Percentiles rank a stretch among this genome's conserved stretches.
Conservation (phyloP, 2,113 vertebrate genomes). For the Thunnus thynnus region DNA sequence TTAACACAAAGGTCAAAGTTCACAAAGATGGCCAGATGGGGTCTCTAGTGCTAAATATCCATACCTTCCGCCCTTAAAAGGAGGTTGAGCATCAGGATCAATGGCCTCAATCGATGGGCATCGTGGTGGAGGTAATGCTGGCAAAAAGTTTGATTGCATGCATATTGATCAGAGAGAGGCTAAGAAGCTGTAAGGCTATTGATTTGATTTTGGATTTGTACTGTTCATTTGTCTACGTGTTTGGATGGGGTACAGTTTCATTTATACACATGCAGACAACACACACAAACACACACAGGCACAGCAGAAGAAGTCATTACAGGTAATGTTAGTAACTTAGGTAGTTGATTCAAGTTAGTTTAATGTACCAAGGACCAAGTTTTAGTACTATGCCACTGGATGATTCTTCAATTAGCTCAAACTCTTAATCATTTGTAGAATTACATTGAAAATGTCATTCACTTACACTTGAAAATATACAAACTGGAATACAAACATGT, state of each 20-base stretch:
- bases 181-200: slow-evolving; percentile 78
- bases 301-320: background rate
- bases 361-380: slow-evolving; percentile 4
- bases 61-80: slow-evolving; percentile 77
- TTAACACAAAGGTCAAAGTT: slow-evolving; percentile 79
- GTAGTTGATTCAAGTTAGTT: background rate
- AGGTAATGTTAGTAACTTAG: slow-evolving; percentile 1
- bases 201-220: slow-evolving; percentile 68
- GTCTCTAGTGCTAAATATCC: slow-evolving; percentile 73
- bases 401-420: too few species aligned
- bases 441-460: too few species aligned
- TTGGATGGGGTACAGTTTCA: slow-evolving; percentile 4
- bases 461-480: background rate
- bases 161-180: slow-evolving; percentile 80
- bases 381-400: background rate
- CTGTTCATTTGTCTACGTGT: slow-evolving; percentile 32
- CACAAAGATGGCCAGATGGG: slow-evolving; percentile 75
- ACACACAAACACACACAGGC: background rate
- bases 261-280: background rate
- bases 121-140: slow-evolving; percentile 70
- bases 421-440: too few species aligned
- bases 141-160: slow-evolving; percentile 80
- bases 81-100: slow-evolving; percentile 70
- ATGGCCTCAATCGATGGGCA: slow-evolving; percentile 74
- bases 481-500: too few species aligned